Conservation (phyloP, 2,888 invertebrate species). For the Lapara coniferarum region DNA sequence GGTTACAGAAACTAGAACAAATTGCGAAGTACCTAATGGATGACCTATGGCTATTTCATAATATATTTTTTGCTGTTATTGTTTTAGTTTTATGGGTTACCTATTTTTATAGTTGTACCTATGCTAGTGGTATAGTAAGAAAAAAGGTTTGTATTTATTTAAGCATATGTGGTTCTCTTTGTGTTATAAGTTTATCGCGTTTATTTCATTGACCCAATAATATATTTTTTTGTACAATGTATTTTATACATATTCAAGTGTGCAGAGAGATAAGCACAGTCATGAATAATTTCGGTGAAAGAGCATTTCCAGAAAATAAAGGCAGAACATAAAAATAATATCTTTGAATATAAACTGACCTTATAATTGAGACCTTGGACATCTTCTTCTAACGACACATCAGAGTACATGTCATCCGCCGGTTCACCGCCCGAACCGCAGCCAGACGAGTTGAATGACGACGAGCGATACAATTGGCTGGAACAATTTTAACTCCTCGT, state of each 20-base stretch:
- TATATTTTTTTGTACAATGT: too few species aligned
- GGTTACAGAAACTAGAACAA: constrained; percentile 3
- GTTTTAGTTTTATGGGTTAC: background rate
- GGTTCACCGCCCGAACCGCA: constrained; percentile 96
- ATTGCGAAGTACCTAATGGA: background rate
- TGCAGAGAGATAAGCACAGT: background rate
- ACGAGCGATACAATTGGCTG: constrained; percentile 95
- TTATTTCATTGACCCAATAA: too few species aligned
- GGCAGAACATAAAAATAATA: too few species aligned
- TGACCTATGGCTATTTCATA: background rate
- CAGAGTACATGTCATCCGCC: constrained; percentile 97
- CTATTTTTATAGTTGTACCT: background rate
- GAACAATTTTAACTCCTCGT: constrained; percentile 55
- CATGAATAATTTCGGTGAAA: background rate
- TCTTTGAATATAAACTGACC: constrained; percentile 77
- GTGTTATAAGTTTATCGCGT: too few species aligned
- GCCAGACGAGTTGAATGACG: constrained; percentile 96
- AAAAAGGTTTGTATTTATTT: too few species aligned
- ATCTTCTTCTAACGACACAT: constrained; percentile 96
- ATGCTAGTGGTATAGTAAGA: too few species aligned
- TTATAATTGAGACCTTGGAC: constrained; percentile 97
- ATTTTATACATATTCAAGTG: background rate
- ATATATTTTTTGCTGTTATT: background rate
- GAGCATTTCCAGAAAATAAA: background rate
- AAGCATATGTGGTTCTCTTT: too few species aligned